Evolutionary conservation across 2,113 vertebrate genomes (phyloP), one percentile per base, ranked within the genome.

Genomic region (Argyrosomus japonicus): DNA sequence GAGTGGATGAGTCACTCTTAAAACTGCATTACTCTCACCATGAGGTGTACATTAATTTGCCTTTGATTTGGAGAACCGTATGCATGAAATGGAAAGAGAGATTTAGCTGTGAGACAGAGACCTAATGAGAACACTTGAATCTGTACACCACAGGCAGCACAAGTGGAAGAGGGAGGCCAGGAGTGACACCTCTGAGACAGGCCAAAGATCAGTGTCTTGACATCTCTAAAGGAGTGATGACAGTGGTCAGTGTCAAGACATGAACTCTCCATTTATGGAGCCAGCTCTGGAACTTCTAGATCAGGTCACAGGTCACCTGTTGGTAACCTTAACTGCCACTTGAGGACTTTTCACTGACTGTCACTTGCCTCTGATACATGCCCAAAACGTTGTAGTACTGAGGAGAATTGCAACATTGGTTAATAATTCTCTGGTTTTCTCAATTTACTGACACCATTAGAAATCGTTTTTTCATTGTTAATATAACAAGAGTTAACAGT

Each of bases 1-100:
- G 47, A 70, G 62, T 13, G 17, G 40, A 81, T 51, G 79, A 85
- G 82, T 83, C 75, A 68, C 68, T 67, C 36, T 70, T 68, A 29
- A 78, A 80, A 73, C 63, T 43, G n/a, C 15, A 63, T 77, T 43
- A 50, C 75, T 70, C 50, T 45, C 25, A 47, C n/a, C 15, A n/a
- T 23, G 27, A 73, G 51, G 48, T 68, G 21, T 10, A 11, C 29
- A 27, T n/a, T 53, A 36, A 32, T 29, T 68, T 27, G 27, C 32
- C 32, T 85, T 68, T 81, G 72, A 75, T 73, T 19, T 63, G 23
- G 32, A 64, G 27, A 10, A 53, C 7, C 4, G 19, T 18, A 48
- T 36, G 53, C 40, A 58, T 72, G 47, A 76, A 50, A 69, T n/a
- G 1, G 45, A 32, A 48, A 32, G 43, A n/a, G 36, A 64, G 75